Base-by-base conservation (phyloP, 2,888 invertebrate genomes). In the Drosophila paucipuncta region DNA sequence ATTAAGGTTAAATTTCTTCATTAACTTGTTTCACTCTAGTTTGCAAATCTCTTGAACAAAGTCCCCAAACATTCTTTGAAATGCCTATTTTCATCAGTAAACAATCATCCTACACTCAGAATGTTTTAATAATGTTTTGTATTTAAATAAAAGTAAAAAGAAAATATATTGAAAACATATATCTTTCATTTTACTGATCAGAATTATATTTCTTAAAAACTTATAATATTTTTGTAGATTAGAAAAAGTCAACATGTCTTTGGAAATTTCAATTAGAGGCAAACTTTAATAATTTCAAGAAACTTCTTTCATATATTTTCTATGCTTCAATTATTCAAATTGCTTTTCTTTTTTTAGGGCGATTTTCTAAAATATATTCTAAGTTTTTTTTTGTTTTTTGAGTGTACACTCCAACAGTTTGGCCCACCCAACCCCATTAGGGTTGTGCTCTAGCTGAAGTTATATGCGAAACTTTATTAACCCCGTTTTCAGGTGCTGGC, bases 391-490 rank as follows among this genome's bases (percentile, higher is more conserved):
- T n/a, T n/a, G n/a, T n/a, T 31, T 22, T 30, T 31, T 11, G 10
- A 30, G 58, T 43, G 30, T 43, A 31, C 41, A 31, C 28, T 43
- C 22, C 22, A 43, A 58, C 2, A 41, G 10, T 16, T 47, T 9
- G 6, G n/a, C 22, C 22, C 31, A 22, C 2, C 41, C 57, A 58
- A 58, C 16, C 58, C 43, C 31, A 31, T n/a, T 41, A 22, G 41
- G 62, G 59, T 58, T 37, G 30, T 13, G 43, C 25, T 50, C 39
- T 52, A 43, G 28, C 52, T 70, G 65, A 68, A 52, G 43, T 65
- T 69, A 61, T 73, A 63, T 71, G 73, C 68, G 70, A 78, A 72
- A 88, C 81, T 88, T 90, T 86, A 86, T 90, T 89, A 89, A 90
- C 89, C 89, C 83, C 89, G 67, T 90, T 90, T 81, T 50, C 54